These are phyloP conservation scores for Todus mexicanus DNA, from an alignment of 2,797 vertebrate genomes.

Conservation along the genomic window DNA sequence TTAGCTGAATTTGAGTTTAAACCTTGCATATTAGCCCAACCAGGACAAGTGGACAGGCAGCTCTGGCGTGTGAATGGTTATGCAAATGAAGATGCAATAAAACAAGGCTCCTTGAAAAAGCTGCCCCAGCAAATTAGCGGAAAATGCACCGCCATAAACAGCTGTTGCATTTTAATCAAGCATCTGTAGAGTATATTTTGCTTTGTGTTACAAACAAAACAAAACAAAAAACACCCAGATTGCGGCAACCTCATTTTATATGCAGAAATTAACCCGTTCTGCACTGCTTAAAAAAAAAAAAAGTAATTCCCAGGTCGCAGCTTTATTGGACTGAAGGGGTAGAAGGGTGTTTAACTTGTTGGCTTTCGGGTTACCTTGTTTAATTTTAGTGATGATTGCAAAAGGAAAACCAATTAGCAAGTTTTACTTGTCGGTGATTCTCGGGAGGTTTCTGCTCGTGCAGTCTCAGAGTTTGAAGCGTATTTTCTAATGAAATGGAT, in stretches of 20 bases:
- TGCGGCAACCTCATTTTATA: slow-evolving; percentile 68
- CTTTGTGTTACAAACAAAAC: slow-evolving; percentile 67
- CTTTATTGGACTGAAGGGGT: fast-evolving
- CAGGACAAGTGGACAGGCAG: not conserved
- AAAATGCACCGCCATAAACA: slow-evolving; percentile 74
- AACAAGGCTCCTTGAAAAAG: slow-evolving; percentile 71
- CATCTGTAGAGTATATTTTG: slow-evolving; percentile 69
- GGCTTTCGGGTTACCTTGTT: not conserved
- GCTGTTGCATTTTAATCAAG: slow-evolving; percentile 77
- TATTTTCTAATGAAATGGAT: not conserved
- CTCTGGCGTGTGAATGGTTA: slow-evolving; percentile 36
- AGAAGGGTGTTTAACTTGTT: not conserved
- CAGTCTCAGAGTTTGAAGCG: not conserved
- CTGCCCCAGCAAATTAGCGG: slow-evolving; percentile 72
- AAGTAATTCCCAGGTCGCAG: not conserved
- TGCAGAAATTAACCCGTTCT: slow-evolving; percentile 62
- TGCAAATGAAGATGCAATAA: slow-evolving; percentile 69
- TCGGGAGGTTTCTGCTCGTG: not conserved
- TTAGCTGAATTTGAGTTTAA: not conserved
- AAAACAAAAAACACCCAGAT: slow-evolving; percentile 68
- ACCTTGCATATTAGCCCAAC: not conserved
- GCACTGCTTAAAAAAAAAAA: not conserved
- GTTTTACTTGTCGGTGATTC: not conserved
- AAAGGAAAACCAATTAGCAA: not conserved
- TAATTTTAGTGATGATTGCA: too few relatives aligned